A percentile compares a stretch with the other conserved stretches of the same genome.
These are phyloP conservation scores for Phrynosoma platyrhinos DNA, from an alignment of 2,113 vertebrate species.

Conservation along the genomic window DNA sequence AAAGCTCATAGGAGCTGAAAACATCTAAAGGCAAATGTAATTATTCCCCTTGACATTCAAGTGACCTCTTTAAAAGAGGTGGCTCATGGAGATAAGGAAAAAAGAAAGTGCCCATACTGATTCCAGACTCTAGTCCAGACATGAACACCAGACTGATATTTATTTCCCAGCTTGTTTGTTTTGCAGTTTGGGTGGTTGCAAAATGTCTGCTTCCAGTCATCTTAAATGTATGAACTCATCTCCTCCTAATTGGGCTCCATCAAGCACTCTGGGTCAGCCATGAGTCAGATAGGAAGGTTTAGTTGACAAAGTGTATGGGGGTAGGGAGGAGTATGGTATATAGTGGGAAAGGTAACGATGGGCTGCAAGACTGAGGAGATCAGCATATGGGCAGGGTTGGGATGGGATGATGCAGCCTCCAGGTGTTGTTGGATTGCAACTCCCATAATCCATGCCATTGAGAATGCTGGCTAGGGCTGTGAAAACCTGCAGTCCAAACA, in stretches of 20 bases:
- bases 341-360: conserved; percentile 1
- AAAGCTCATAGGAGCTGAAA: background rate
- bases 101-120: conserved; percentile 22
- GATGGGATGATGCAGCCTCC: background rate
- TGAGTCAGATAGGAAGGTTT: background rate
- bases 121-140: conserved; percentile 52
- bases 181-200: conserved; percentile 14
- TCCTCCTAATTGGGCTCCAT: conserved; percentile 38
- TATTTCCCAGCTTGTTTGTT: background rate
- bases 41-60: background rate
- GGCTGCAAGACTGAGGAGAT: background rate
- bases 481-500: background rate
- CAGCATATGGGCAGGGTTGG: background rate
- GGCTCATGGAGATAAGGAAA: conserved; percentile 50
- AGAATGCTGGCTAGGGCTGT: background rate
- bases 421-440: background rate
- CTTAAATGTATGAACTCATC: conserved; percentile 43
- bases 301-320: background rate
- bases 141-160: conserved; percentile 13
- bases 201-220: conserved; percentile 46
- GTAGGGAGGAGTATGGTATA: background rate
- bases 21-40: background rate
- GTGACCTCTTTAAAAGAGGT: conserved; percentile 25
- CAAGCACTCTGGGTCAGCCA: background rate
- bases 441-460: background rate